Base-by-base conservation (phyloP, 1,140 invertebrate species). In the Chelonus insularis region DNA sequence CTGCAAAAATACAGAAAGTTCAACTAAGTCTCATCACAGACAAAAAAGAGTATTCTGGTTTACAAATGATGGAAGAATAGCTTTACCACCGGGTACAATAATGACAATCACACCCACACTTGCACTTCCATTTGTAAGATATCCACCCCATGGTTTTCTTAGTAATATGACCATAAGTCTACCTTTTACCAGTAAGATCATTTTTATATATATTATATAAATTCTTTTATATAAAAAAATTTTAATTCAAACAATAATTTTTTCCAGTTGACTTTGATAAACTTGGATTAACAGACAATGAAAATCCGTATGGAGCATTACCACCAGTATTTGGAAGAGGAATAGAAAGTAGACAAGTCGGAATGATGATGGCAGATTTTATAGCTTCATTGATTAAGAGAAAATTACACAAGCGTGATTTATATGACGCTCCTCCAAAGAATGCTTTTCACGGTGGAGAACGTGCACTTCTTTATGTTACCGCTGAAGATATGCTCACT, bases 91-190 rank as follows among this genome's bases (percentile, higher is more conserved):
- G 4, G 91, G 90, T 39, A 93, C 91, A 0, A 83, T 89, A 6
- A 84, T 94, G 76, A 86, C 89, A 20, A 88, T 94, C 51, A 89
- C 90, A 1, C 91, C 92, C 1, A 91, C 92, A 5, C 76, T 93
- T 34, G 88, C 90, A 2, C 82, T 94, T 80, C 92, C 92, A 8
- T 88, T 94, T 69, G 89, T 92, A 0, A 83, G 91, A 56, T 89
- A 93, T 82, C 91, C 91, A 16, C 91, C 91, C 1, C 86, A 90
- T 70, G 92, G 91, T 45, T 93, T 93, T 75, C 85, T 91, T 60
- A 92, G 91, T 55, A 93, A 93, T 71, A 84, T 94, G 82, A 89
- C 91, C 20, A 87, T 93, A 69, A 92, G 90, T 79, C 85, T 93
- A 63, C 92, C 92, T n/a, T 91, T 94, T 73, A 91, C 91, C 69